These are phyloP conservation scores for Geococcyx californianus DNA, from an alignment of 2,113 vertebrate species.

Conservation along the genomic window DNA sequence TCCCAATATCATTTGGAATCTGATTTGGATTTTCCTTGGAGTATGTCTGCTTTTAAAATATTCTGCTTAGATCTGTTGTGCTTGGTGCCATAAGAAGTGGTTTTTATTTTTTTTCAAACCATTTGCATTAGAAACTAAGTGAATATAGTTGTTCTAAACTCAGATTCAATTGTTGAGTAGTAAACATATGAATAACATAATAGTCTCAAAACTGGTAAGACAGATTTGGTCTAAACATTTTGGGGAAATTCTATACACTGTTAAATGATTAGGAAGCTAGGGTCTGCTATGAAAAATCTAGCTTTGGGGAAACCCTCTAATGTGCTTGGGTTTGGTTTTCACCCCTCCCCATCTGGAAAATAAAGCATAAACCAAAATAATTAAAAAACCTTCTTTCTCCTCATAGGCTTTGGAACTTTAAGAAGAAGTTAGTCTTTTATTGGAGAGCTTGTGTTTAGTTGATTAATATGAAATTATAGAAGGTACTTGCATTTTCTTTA, in stretches of 20 bases:
- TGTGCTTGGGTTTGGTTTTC: not conserved
- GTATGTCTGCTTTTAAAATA: not conserved
- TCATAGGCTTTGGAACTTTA: not conserved
- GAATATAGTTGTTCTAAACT: not conserved
- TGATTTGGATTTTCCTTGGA: not conserved
- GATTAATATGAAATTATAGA: not conserved
- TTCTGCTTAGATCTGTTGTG: not conserved
- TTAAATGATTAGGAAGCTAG: not conserved
- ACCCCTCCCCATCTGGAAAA: accelerated
- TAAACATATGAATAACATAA: not conserved
- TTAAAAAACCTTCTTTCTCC: not conserved
- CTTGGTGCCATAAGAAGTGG: not conserved
- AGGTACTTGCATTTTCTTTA: not conserved
- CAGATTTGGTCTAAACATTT: not conserved
- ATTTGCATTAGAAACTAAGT: not conserved
- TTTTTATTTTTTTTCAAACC: not conserved
- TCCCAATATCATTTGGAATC: not conserved
- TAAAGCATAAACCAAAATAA: not conserved
- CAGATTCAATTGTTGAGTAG: not conserved
- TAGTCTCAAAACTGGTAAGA: not conserved
- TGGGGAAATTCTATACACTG: not conserved
- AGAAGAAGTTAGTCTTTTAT: not conserved
- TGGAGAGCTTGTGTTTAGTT: not conserved
- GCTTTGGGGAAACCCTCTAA: not conserved
- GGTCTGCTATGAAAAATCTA: not conserved